These are phyloP conservation scores for Epinephelus awoara DNA, from an alignment of 2,797 vertebrate genomes.

Conservation along the genomic window DNA sequence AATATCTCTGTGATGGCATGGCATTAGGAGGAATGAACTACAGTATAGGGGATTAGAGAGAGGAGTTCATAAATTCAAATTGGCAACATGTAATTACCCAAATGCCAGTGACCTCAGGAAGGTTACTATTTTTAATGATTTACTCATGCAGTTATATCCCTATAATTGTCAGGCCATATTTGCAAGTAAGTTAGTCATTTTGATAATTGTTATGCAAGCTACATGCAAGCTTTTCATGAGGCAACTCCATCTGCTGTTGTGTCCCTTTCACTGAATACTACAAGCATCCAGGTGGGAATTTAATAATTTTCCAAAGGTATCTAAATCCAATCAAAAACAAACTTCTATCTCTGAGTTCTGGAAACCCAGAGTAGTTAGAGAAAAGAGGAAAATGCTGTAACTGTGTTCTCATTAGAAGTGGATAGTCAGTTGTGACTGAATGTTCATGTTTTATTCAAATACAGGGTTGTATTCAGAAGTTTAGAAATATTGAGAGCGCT, in stretches of 20 bases:
- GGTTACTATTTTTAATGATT: conserved; percentile 44
- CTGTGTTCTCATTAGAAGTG: background rate
- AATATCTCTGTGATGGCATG: conserved; percentile 12
- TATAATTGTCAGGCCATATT: conserved; percentile 46
- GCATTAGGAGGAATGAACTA: conserved; percentile 15
- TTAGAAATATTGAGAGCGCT: background rate
- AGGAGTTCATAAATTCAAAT: conserved; percentile 43
- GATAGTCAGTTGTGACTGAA: background rate
- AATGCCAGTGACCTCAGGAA: conserved; percentile 48
- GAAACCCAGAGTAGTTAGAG: background rate
- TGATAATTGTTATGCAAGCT: conserved; percentile 51
- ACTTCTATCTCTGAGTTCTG: background rate
- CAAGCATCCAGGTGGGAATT: conserved; percentile 19
- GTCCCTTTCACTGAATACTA: conserved; percentile 24
- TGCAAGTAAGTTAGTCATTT: conserved; percentile 39
- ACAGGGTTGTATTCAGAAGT: background rate
- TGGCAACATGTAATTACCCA: conserved; percentile 47
- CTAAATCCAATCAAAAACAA: conserved; percentile 12
- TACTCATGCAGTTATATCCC: conserved; percentile 34
- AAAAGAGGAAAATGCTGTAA: background rate
- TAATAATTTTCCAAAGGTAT: conserved; percentile 23
- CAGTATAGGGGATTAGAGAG: conserved; percentile 15
- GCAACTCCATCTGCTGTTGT: conserved; percentile 38
- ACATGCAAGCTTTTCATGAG: conserved; percentile 21
- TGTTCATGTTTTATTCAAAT: background rate